phyloP scores from a whole-genome alignment of 2,888 invertebrate species.

The Cataglyphis albicans region DNA sequence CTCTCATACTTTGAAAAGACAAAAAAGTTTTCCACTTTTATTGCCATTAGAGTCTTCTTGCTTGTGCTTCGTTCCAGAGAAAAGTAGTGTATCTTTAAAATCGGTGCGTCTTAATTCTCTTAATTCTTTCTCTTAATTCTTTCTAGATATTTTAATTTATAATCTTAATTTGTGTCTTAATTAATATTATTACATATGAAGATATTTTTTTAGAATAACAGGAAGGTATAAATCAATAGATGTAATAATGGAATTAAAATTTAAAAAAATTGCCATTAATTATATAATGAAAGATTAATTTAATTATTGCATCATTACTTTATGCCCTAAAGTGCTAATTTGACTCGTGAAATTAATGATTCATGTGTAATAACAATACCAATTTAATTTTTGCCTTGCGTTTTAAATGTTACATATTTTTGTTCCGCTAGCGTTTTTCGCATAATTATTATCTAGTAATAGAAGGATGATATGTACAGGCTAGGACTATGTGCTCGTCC shows the following conservation, averaged over 20 bases:
- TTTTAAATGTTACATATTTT: not conserved
- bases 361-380: not conserved
- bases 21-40: conserved; percentile 66
- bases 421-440: conserved; percentile 7
- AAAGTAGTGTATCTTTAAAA: conserved; percentile 25
- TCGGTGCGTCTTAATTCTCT: conserved; percentile 21
- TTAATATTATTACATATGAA: not conserved
- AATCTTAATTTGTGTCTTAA: conserved; percentile 13
- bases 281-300: not conserved
- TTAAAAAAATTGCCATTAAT: not conserved
- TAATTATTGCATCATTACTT: not conserved
- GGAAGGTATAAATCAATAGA: not conserved
- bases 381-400: not conserved
- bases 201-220: not conserved
- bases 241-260: not conserved
- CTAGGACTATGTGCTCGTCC: conserved; percentile 64
- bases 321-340: not conserved
- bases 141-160: conserved; percentile 1
- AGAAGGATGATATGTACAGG: conserved; percentile 29
- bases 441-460: conserved; percentile 14
- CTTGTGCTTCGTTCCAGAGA: conserved; percentile 36
- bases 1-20: conserved; percentile 61
- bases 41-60: conserved; percentile 68
- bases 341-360: not conserved
- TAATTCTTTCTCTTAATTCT: too few relatives aligned